Base-by-base conservation (phyloP, 2,888 invertebrate species). In the Stenoptilia bipunctidactyla region DNA sequence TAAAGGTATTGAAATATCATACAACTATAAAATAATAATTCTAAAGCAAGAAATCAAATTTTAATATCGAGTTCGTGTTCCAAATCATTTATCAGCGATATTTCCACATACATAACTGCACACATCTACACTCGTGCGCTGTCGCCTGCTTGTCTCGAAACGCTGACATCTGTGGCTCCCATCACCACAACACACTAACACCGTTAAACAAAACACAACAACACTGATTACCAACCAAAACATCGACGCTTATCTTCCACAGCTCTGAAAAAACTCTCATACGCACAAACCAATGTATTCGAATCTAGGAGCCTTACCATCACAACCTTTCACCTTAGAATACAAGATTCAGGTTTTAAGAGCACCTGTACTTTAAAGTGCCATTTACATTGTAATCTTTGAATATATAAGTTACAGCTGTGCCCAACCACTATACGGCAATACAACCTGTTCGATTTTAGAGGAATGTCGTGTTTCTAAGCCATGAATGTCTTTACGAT, bases 331-430 rank as follows among this genome's bases (percentile, higher is more conserved):
- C n/a, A n/a, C n/a, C n/a, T n/a, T 5, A 15, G 15, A 48, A 49
- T 46, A 49, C 53, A 55, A 57, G 55, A 67, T 72, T 73, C 67
- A 68, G 76, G 71, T 71, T 66, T 67, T 53, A 58, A 58, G 61
- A 60, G 68, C 75, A 77, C 74, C 75, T 77, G 76, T 74, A 71
- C 69, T 72, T 69, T 66, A 70, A 70, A 69, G 74, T 75, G 72
- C 77, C 72, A 73, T 76, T 77, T 79, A 77, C 77, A 77, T 76
- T 77, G 76, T 77, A 77, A 76, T 74, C 30, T 30, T 30, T 30
- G 30, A 30, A 30, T 30, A 30, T 30, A 30, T 30, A 30, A 30
- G 12, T 8, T 30, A 30, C 30, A 30, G 30, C 30, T 30, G 30
- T 9, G 73, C 66, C 67, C 65, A 63, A 61, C 65, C 61, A n/a